Base-by-base conservation (phyloP, 2,888 invertebrate genomes). In the Cordilura impudica region DNA sequence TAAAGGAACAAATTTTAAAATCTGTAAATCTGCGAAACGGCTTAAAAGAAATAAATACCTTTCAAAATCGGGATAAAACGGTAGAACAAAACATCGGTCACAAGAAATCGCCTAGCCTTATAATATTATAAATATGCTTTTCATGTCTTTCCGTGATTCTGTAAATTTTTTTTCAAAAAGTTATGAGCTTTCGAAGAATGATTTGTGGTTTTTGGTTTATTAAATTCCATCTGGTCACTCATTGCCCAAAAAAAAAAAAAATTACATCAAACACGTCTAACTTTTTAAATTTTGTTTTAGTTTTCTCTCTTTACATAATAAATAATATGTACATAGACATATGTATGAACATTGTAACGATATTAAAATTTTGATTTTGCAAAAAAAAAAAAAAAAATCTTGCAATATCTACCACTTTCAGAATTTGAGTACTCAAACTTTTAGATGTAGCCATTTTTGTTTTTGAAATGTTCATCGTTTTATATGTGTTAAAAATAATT, bases 321-420 rank as follows among this genome's bases (percentile, higher is more conserved):
- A 35, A 14, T 39, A 7, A 8, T 12, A 14, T 19, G 19, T 61
- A 16, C 23, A 8, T 16, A 4, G 4, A 23, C 21, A 12, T 14
- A 26, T 10, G 12, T 39, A 26, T 19, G 53, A 19, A 53, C 23
- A 66, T 74, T 78, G 70, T 66, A 78, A 60, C 66, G 54, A 79
- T 75, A 79, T 79, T 75, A 63, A 75, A n/a, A 75, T 67, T 78
- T 79, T 63, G 56, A 63, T 71, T 79, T 53, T 35, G 53, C 65
- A 26, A 39, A 69, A 67, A 47, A 49, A 23, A 1, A 14, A 12
- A 26, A 12, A 58, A 61, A 61, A 31, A 21, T 19, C 16, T 31
- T 47, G 6, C 21, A 21, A 19, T 26, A 58, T 58, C 29, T 8
- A 43, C 35, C 35, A 19, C 6, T 67, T 35, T 26, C 21, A 60